Evolutionary conservation across 2,888 invertebrate species (phyloP).

Genomic region (Zygogramma bicolorata): DNA sequence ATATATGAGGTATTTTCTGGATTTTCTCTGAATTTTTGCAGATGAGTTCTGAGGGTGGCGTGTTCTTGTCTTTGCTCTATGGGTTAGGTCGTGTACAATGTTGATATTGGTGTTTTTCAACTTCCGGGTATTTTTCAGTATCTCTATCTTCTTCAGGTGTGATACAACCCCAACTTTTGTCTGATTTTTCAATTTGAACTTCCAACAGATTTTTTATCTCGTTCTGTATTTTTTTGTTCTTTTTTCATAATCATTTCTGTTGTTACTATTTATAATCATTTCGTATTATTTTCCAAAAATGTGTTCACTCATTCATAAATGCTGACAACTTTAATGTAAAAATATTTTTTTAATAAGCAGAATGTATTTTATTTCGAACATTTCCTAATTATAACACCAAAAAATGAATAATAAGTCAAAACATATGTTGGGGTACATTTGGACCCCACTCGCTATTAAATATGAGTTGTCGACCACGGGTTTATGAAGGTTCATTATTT

Average conservation of each 20-base stretch:
- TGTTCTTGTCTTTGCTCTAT: no score
- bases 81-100: no score
- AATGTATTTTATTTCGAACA: conserved; percentile 13
- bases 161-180: no score
- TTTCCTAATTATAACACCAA: conserved; percentile 43
- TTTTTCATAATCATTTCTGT: conserved; percentile 14
- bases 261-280: conserved; percentile 16
- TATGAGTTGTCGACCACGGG: no score
- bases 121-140: no score
- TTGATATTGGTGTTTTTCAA: no score
- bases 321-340: conserved; percentile 17
- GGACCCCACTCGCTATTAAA: neutral
- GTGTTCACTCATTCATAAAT: no score
- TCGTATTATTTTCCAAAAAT: conserved; percentile 11
- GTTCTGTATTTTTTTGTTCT: no score
- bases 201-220: no score
- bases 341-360: conserved; percentile 14
- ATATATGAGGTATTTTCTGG: neutral
- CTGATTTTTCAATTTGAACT: no score
- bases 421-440: neutral
- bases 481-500: neutral
- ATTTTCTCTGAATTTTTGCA: neutral
- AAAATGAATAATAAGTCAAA: neutral
- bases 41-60: no score
- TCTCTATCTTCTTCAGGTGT: no score